A percentile compares a stretch with the other conserved stretches of the same genome.
Conservation (phyloP, 1,140 invertebrate genomes). For the Lasioglossum baleicum region DNA sequence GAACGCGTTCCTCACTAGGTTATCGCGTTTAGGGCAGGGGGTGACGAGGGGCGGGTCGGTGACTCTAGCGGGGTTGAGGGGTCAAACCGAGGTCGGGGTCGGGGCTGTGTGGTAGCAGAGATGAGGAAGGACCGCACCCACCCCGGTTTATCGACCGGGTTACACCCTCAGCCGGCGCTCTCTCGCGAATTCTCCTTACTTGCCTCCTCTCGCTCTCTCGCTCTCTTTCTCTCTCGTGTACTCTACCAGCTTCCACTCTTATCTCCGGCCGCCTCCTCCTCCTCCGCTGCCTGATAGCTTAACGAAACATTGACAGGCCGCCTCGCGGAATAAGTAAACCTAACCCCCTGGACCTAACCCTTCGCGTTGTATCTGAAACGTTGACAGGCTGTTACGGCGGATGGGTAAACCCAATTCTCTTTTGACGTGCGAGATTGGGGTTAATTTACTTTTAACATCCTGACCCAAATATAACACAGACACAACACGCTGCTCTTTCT, state of each 20-base stretch:
- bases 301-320: no score
- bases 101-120: constrained; percentile 57
- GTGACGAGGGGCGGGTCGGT: constrained; percentile 34
- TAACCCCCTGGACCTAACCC: no score
- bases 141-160: constrained; percentile 74
- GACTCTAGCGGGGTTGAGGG: constrained; percentile 33
- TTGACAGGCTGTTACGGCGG: no score
- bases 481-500: no score
- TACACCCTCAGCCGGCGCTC: constrained; percentile 70
- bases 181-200: constrained; percentile 69
- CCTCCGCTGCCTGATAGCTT: no score
- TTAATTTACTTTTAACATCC: no score
- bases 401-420: no score
- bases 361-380: no score
- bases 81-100: constrained; percentile 49
- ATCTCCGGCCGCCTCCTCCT: neutral
- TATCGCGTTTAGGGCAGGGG: neutral
- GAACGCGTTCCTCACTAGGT: constrained; percentile 13
- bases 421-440: no score
- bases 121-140: constrained; percentile 73
- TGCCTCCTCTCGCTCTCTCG: neutral
- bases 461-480: no score
- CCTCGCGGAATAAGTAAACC: no score
- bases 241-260: neutral
- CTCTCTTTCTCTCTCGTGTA: neutral